phyloP scores from a whole-genome alignment of 2,888 invertebrate genomes.

The Pemphredon lugubris region DNA sequence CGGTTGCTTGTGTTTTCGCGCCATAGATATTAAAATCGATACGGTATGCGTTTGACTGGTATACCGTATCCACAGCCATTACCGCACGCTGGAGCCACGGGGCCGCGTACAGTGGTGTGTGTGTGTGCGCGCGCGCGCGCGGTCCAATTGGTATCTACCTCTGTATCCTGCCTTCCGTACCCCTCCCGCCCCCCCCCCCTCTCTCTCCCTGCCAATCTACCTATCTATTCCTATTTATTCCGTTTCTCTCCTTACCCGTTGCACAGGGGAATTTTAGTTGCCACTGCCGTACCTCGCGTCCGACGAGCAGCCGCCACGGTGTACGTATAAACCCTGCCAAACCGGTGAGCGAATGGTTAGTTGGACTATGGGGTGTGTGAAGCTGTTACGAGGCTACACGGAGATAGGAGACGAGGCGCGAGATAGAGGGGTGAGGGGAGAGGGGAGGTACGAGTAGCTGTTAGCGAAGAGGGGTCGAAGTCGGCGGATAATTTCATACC shows the following conservation, averaged over 20 bases:
- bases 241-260: slow-evolving; percentile 1
- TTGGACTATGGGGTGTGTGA: slow-evolving; percentile 38
- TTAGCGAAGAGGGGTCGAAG: slow-evolving; percentile 12
- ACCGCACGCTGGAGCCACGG: slow-evolving; percentile 52
- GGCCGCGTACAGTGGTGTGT: slow-evolving; percentile 3
- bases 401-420: background rate
- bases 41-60: slow-evolving; percentile 74
- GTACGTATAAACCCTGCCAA: slow-evolving; percentile 30
- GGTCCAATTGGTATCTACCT: background rate
- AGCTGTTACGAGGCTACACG: slow-evolving; percentile 36
- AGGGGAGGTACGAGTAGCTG: slow-evolving; percentile 1
- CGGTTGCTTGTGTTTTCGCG: slow-evolving; percentile 14
- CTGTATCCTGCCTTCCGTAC: background rate
- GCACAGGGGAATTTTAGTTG: slow-evolving; percentile 57
- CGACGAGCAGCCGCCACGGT: slow-evolving; percentile 52
- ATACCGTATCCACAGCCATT: slow-evolving; percentile 62
- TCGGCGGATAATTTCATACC: slow-evolving; percentile 68
- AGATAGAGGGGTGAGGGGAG: background rate
- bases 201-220: background rate
- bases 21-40: slow-evolving; percentile 72
- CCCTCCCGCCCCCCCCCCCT: background rate
- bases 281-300: slow-evolving; percentile 52
- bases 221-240: slow-evolving; percentile 15
- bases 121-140: background rate
- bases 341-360: slow-evolving; percentile 42